These are phyloP conservation scores for Leptopterna dolabrata DNA, from an alignment of 2,888 invertebrate species.

Conservation along the genomic window DNA sequence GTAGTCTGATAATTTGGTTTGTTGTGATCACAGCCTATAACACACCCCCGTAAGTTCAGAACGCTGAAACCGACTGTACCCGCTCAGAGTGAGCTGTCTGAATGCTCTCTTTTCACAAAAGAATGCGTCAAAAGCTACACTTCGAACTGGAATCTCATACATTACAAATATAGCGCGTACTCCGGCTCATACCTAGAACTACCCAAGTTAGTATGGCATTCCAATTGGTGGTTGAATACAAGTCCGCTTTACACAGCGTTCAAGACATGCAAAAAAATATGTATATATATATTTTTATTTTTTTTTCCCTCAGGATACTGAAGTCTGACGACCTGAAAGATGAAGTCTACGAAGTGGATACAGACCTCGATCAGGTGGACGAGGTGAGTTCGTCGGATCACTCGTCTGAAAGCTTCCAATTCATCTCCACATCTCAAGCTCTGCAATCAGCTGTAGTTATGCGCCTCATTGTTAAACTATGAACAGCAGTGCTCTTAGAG, in stretches of 20 bases:
- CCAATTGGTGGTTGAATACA: no score
- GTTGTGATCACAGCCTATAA: slow-evolving; percentile 74
- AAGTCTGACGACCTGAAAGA: slow-evolving; percentile 76
- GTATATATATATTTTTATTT: no score
- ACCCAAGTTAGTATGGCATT: slow-evolving; percentile 74
- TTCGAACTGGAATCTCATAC: slow-evolving; percentile 88
- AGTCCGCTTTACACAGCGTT: no score
- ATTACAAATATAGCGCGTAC: slow-evolving; percentile 91
- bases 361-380: slow-evolving; percentile 84
- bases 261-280: no score
- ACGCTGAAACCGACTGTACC: slow-evolving; percentile 78
- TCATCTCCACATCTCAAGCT: no score
- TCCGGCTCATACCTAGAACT: slow-evolving; percentile 88
- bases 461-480: no score
- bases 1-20: not conserved
- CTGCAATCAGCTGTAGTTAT: no score
- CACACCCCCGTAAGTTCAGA: slow-evolving; percentile 82
- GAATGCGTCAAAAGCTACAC: slow-evolving; percentile 83
- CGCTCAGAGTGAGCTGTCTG: slow-evolving; percentile 68
- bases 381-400: slow-evolving; percentile 73
- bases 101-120: slow-evolving; percentile 74
- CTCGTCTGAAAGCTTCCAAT: no score
- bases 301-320: slow-evolving; percentile 66
- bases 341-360: slow-evolving; percentile 91
- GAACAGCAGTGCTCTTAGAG: no score